Conservation (phyloP, 2,113 vertebrate genomes). For the Nyctibius bracteatus region DNA sequence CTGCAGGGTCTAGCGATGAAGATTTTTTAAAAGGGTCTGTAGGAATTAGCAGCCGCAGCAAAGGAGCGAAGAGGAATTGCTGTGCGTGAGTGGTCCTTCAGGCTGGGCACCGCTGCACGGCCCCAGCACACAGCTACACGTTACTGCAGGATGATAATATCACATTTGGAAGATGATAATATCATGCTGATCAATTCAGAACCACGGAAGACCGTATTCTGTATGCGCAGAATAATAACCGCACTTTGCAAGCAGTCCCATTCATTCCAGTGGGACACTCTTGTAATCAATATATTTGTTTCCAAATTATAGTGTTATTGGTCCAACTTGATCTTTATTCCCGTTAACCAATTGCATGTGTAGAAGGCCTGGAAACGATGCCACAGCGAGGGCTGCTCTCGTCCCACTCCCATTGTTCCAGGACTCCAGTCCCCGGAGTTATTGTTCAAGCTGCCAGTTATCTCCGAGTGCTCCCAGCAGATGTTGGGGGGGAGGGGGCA, state of each 20-base stretch:
- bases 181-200: not conserved
- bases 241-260: not conserved
- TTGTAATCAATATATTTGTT: slow-evolving; percentile 69
- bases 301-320: slow-evolving; percentile 65
- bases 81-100: accelerated
- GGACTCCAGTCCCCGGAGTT: slow-evolving; percentile 2
- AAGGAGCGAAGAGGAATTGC: not conserved
- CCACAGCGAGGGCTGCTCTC: slow-evolving; percentile 38
- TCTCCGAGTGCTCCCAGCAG: slow-evolving; percentile 49
- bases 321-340: slow-evolving; percentile 67
- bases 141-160: not conserved
- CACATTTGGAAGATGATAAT: not conserved
- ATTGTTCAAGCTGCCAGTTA: slow-evolving; percentile 64
- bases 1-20: not conserved
- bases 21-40: not conserved
- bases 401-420: slow-evolving; percentile 52
- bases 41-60: not conserved
- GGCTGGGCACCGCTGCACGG: not conserved
- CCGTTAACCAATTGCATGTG: slow-evolving; percentile 6
- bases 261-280: slow-evolving; percentile 36
- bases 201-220: not conserved
- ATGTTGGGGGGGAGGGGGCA: slow-evolving; percentile 46
- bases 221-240: not conserved
- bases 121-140: not conserved
- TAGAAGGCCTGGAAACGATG: slow-evolving; percentile 59